phyloP scores from a whole-genome alignment of 2,113 vertebrate genomes.

The Carassius carassius region DNA sequence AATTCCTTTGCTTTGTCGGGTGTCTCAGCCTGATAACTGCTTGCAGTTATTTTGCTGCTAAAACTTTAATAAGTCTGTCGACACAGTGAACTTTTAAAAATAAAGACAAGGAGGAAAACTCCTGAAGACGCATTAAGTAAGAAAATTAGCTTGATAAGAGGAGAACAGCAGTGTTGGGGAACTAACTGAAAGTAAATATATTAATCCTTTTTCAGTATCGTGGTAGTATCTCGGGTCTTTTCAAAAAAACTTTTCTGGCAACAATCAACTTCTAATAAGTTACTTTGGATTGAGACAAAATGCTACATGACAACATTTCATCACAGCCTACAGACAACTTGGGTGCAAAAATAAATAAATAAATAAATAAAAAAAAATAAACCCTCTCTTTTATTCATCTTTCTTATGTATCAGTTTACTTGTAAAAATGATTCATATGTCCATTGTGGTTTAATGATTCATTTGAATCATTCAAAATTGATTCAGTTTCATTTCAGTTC shows the following conservation, averaged over 20 bases:
- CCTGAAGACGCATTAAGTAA: neutral
- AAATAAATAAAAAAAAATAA: no score
- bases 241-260: neutral
- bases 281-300: neutral
- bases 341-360: no score
- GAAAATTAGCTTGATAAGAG: neutral
- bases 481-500: no score
- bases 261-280: neutral
- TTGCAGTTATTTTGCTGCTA: neutral
- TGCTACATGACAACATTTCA: neutral
- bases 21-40: conserved; percentile 13
- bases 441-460: no score
- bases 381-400: no score
- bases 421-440: no score
- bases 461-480: neutral
- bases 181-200: neutral
- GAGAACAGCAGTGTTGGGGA: neutral
- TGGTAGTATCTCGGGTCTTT: neutral
- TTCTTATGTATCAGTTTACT: neutral
- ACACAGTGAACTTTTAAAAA: conserved; percentile 5
- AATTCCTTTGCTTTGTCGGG: neutral
- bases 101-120: neutral
- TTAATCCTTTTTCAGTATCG: neutral
- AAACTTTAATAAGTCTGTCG: conserved; percentile 9
- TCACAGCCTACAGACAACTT: neutral